Evolutionary conservation across 2,113 vertebrate species (phyloP).

Genomic region (Aythya baeri): DNA sequence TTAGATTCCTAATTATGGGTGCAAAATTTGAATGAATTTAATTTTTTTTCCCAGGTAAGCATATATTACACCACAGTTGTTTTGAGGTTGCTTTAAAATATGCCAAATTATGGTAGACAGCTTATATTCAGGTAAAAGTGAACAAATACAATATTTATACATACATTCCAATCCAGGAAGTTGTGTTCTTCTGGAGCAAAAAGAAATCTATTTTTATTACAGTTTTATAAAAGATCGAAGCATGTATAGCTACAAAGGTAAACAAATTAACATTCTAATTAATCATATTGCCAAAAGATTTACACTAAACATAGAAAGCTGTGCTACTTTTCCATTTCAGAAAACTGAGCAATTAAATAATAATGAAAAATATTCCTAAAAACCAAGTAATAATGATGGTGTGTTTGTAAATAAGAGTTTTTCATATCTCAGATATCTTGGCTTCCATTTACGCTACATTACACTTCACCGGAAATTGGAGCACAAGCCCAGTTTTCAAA

Average conservation of each 20-base stretch:
- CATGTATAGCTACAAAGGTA: constrained; percentile 15
- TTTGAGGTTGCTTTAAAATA: neutral
- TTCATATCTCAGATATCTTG: neutral
- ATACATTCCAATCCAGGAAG: neutral
- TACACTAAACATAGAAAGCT: constrained; percentile 47
- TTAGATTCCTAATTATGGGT: constrained; percentile 40
- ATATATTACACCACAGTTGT: neutral
- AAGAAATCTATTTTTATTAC: neutral
- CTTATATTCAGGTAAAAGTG: neutral
- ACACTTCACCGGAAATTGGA: constrained; percentile 36
- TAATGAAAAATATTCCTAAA: constrained; percentile 35
- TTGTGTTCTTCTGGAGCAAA: neutral
- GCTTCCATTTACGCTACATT: constrained; percentile 38
- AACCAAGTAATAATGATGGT: constrained; percentile 47
- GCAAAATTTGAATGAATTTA: neutral
- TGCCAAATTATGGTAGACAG: neutral
- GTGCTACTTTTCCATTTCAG: constrained; percentile 34
- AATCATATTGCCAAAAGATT: constrained; percentile 12
- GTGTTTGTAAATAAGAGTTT: constrained; percentile 25
- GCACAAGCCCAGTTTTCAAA: constrained; percentile 24
- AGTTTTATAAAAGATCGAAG: neutral
- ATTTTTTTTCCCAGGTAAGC: neutral
- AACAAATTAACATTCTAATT: constrained; percentile 49
- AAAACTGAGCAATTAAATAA: constrained; percentile 15
- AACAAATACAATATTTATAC: neutral